Base-by-base conservation (phyloP, 2,113 vertebrate genomes). In the Daboia siamensis region DNA sequence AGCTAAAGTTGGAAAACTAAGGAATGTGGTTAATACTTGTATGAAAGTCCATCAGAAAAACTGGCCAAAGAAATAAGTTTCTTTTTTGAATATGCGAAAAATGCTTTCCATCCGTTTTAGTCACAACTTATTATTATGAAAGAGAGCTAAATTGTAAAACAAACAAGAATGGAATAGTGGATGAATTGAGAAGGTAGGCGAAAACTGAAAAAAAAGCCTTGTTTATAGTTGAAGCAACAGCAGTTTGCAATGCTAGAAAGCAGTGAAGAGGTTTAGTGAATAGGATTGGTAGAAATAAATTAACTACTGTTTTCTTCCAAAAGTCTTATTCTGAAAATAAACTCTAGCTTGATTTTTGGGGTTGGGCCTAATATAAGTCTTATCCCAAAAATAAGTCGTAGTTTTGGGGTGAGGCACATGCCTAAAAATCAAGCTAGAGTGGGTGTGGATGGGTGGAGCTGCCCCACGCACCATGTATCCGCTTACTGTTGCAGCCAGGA, bases 51-150 rank as follows among this genome's bases (percentile, higher is more conserved):
- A 74, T 4, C 2, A 74, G 64, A 74, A 33, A 74, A 74, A 74
- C 94, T 85, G 91, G 80, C 90, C 95, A 91, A 74, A 74, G 69
- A 74, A 74, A 74, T 5, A 74, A 39, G n/a, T 39, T 74, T 20
- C 15, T 74, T 74, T 51, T 74, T 20, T 74, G n/a, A 74, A 74
- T 74, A 74, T 13, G 69, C 69, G 7, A 33, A 74, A 74, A 74
- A 74, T 17, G 15, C n/a, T 74, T 74, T 74, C 69, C 6, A 39
- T 74, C n/a, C 69, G 7, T 33, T 74, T 74, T 74, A 74, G n/a
- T 74, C 15, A 74, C 15, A 39, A 39, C 6, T 74, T 39, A 74
- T 39, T 74, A 74, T n/a, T 74, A 15, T 74, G 69, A 74, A 74
- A 74, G 69, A 74, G 15, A 20, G n/a, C 6, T 39, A 6, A 39